Percentiles rank a stretch among this genome's conserved stretches.
These are phyloP conservation scores for Lutjanus campechanus DNA, from an alignment of 2,797 vertebrate species.

Conservation along the genomic window DNA sequence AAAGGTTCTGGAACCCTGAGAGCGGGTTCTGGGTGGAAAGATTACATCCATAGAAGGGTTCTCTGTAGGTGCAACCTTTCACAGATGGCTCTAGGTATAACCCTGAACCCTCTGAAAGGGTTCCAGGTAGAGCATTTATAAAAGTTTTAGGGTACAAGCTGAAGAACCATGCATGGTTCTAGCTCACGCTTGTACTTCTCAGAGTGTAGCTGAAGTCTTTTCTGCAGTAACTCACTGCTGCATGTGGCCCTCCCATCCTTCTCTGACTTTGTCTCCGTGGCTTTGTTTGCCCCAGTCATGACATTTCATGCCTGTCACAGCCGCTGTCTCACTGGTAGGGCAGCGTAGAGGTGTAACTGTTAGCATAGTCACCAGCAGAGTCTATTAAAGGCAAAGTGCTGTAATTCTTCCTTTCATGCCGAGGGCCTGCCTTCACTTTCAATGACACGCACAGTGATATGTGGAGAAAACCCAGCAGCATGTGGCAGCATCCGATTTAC, in stretches of 20 bases:
- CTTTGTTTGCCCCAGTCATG: conserved; percentile 65
- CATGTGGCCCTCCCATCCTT: conserved; percentile 17
- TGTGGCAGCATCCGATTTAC: conserved; percentile 73
- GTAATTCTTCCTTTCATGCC: conserved; percentile 75
- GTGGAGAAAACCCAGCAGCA: conserved; percentile 69
- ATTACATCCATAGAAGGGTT: too few relatives aligned
- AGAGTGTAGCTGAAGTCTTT: too few relatives aligned
- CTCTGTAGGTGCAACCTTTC: too few relatives aligned
- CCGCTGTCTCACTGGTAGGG: conserved; percentile 47
- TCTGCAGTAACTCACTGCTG: background rate
- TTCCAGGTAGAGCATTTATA: too few relatives aligned
- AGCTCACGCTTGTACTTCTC: too few relatives aligned
- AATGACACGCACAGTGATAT: conserved; percentile 77
- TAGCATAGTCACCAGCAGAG: conserved; percentile 72
- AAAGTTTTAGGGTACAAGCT: too few relatives aligned
- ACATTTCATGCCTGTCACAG: conserved; percentile 72
- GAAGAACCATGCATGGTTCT: too few relatives aligned
- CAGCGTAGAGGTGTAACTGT: conserved; percentile 56
- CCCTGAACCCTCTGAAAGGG: too few relatives aligned
- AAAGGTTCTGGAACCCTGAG: too few relatives aligned
- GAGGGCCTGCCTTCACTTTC: conserved; percentile 74
- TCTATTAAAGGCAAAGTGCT: conserved; percentile 78
- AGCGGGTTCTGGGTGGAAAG: too few relatives aligned
- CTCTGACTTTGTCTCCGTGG: conserved; percentile 40
- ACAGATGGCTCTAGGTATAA: too few relatives aligned